phyloP scores from a whole-genome alignment of 2,113 vertebrate genomes.

The Clarias magur region DNA sequence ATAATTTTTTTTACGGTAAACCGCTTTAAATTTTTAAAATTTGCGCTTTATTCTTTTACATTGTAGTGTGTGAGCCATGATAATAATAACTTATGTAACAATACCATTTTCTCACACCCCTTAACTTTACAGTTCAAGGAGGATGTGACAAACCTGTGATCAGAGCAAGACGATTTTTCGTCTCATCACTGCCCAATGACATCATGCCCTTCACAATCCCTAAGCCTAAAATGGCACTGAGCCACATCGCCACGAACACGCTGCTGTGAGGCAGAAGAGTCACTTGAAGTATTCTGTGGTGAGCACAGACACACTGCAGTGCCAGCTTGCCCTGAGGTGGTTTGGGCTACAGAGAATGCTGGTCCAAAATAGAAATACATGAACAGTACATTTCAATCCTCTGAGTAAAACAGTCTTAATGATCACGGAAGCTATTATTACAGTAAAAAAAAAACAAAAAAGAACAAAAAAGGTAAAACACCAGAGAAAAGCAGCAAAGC shows the following conservation, averaged over 20 bases:
- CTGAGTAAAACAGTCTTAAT: background rate
- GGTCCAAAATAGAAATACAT: conserved; percentile 4
- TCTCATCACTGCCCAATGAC: background rate
- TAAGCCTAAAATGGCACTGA: background rate
- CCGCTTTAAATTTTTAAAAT: too few relatives aligned
- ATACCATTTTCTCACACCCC: background rate
- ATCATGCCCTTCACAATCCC: background rate
- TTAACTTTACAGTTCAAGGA: background rate
- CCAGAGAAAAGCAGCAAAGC: too few relatives aligned
- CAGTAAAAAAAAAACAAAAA: background rate
- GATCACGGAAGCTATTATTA: background rate
- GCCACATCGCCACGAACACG: background rate
- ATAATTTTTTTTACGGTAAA: too few relatives aligned
- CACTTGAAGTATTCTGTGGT: background rate
- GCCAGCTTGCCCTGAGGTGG: background rate
- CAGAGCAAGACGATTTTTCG: background rate
- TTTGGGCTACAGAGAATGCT: background rate
- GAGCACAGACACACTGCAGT: conserved; percentile 3
- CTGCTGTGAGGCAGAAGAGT: background rate
- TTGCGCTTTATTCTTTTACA: too few relatives aligned
- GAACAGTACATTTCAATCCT: background rate
- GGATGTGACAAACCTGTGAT: background rate
- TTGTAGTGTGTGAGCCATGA: too few relatives aligned
- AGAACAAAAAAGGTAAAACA: background rate
- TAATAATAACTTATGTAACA: background rate